Evolutionary conservation across 2,888 invertebrate genomes (phyloP), one percentile per base, ranked within the genome.

Genomic region (Apotomis betuletana): DNA sequence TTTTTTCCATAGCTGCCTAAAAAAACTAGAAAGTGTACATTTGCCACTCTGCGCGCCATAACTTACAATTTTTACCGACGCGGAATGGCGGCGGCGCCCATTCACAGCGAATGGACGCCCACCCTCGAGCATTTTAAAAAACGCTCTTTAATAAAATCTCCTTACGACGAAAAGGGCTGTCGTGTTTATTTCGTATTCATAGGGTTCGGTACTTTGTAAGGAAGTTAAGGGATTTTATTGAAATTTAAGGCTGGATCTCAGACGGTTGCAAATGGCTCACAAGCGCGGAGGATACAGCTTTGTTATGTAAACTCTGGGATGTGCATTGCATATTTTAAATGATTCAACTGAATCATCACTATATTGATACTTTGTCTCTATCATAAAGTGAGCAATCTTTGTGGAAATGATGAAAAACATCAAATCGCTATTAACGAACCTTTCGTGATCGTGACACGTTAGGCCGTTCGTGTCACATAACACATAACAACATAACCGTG

Each of bases 1-100:
- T 55, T 70, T 57, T 67, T 44, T 41, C 41, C 67, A 57, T 46
- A 38, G 58, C 41, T 10, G 51, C 10, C 38, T 49, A 46, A 69
- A 60, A 70, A 71, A 60, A 51, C 55, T 67, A 67, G 61, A 62
- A 27, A 46, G 44, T 54, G 61, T 59, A 36, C 54, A 57, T 57
- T 69, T 67, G 41, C 69, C 54, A 65, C 73, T 73, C 69, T 54
- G 70, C 61, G 69, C 72, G 60, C 74, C 72, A 74, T 77, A 77
- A 77, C 74, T 76, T 73, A 75, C 76, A 77, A 75, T 77, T 75
- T 75, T 75, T 73, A 71, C 71, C 54, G 75, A 73, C 75, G 74
- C 65, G 36, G 57, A 67, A 64, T 65, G 70, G 64, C 69, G 52
- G 27, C 62, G 54, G 46, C 57, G 52, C 9, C 71, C 71, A 74